Conservation (phyloP, 2,797 vertebrate genomes). For the Cuniculus paca region DNA sequence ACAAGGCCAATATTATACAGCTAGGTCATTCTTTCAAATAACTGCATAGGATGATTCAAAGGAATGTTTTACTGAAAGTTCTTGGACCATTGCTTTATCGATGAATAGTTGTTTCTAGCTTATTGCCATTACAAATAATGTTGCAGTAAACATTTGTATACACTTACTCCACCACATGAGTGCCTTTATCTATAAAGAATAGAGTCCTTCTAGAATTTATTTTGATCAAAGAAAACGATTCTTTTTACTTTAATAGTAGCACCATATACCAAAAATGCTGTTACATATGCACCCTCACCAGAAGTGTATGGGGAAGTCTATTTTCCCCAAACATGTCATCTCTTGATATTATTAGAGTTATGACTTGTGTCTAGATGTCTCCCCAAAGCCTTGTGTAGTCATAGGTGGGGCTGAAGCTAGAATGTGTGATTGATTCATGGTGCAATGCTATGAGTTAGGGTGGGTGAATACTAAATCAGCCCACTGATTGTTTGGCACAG, state of each 20-base stretch:
- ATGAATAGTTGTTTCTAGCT: background rate
- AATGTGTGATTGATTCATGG: background rate
- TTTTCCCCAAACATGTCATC: background rate
- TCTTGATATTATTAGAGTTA: background rate
- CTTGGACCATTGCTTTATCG: background rate
- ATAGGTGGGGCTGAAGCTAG: background rate
- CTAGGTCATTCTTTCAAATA: constrained; percentile 1
- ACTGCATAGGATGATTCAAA: background rate
- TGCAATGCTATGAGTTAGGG: background rate
- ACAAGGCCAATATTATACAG: background rate
- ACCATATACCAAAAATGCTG: background rate
- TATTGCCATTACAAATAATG: constrained; percentile 31
- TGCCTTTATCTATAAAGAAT: background rate
- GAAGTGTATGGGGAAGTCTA: background rate
- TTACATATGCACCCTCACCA: background rate
- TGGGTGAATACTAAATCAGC: background rate
- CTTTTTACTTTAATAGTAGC: background rate
- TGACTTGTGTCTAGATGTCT: background rate
- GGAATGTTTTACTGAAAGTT: background rate
- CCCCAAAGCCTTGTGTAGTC: background rate
- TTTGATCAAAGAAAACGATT: background rate
- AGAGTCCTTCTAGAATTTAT: constrained; percentile 25
- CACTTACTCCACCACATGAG: background rate
- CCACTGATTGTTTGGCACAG: background rate
- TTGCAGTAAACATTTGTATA: background rate